A percentile compares a stretch with the other conserved stretches of the same genome.
phyloP scores from a whole-genome alignment of 2,113 vertebrate genomes.

The Notarius quadriscutis region DNA sequence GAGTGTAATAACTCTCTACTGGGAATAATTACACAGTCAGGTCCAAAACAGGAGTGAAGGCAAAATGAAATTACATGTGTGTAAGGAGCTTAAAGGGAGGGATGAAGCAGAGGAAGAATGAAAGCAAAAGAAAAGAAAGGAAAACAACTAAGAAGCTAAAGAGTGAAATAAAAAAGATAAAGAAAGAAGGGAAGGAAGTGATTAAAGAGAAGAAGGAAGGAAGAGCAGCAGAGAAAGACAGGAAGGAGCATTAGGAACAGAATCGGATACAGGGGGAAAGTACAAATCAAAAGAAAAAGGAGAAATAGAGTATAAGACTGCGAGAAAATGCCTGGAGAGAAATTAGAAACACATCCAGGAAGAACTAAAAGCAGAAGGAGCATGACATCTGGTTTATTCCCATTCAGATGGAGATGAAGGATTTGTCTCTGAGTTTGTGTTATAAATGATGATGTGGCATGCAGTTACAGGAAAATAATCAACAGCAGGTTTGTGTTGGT shows the following conservation, averaged over 20 bases:
- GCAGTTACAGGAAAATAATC: background rate
- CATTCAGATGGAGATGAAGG: background rate
- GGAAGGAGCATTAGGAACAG: background rate
- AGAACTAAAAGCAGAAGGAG: background rate
- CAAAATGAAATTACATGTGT: background rate
- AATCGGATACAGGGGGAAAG: background rate
- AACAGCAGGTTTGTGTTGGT: background rate
- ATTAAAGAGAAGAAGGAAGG: background rate
- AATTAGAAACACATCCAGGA: background rate
- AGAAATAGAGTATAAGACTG: background rate
- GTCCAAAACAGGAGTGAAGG: background rate
- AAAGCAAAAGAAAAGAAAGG: background rate
- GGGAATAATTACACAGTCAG: background rate
- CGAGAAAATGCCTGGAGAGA: background rate
- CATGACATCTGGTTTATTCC: background rate
- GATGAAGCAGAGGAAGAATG: background rate
- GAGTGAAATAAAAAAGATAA: background rate
- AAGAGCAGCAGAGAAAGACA: background rate
- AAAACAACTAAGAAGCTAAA: background rate
- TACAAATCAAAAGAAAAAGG: background rate
- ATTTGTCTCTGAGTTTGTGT: background rate
- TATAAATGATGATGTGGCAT: background rate
- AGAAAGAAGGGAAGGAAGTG: no score
- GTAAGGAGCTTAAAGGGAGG: background rate
- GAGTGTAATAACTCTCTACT: slow-evolving; percentile 8